phyloP scores from a whole-genome alignment of 2,797 vertebrate genomes.

The Periophthalmus magnuspinnatus region DNA sequence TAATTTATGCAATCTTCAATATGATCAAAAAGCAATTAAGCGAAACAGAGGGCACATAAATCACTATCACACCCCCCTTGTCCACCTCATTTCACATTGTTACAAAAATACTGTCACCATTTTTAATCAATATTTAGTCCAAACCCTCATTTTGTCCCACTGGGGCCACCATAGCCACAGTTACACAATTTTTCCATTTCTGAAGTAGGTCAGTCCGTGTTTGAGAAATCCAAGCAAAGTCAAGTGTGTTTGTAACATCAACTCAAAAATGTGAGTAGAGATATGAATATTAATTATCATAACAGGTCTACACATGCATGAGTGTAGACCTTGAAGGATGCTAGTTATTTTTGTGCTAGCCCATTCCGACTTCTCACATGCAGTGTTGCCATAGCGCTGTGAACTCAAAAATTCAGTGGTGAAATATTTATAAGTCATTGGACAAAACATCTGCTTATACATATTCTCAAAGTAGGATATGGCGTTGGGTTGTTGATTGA shows the following conservation, averaged over 20 bases:
- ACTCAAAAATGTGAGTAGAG: not conserved
- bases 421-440: not conserved
- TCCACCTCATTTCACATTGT: not conserved
- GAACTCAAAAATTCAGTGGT: not conserved
- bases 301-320: not conserved
- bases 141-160: not conserved
- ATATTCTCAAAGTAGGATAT: not conserved
- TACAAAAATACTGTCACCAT: not conserved
- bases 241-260: not conserved
- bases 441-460: not conserved
- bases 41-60: not conserved
- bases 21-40: conserved; percentile 6
- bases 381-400: not conserved
- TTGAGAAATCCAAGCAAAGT: not conserved
- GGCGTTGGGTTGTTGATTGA: no score
- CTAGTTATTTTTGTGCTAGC: not conserved
- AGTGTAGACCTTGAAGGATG: not conserved
- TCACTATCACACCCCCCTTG: not conserved
- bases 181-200: not conserved
- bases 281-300: conserved; percentile 1
- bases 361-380: no score
- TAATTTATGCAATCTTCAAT: not conserved
- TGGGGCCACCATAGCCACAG: not conserved
- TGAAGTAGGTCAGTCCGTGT: not conserved
- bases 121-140: not conserved